Conservation (phyloP, 2,888 invertebrate species). For the Pristionchus arcanus region DNA sequence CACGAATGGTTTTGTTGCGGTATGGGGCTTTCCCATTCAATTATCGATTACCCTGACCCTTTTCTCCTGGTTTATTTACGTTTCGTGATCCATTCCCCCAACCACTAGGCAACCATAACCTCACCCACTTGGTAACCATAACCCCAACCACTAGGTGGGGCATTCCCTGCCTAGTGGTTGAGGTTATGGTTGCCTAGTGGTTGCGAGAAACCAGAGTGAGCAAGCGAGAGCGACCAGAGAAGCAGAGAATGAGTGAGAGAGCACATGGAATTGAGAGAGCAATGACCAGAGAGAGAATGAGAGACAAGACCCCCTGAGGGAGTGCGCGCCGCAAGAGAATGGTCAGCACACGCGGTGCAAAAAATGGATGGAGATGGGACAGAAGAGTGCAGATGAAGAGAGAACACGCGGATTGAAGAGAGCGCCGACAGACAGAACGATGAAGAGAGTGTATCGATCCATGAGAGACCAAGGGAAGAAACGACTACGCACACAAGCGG, state of each 20-base stretch:
- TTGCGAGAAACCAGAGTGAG: too few species aligned
- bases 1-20: too few species aligned
- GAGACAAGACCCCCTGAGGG: conserved; percentile 20
- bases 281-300: not conserved
- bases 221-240: conserved; percentile 32
- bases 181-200: too few species aligned
- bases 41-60: too few species aligned
- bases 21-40: too few species aligned
- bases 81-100: too few species aligned
- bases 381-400: not conserved
- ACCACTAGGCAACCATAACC: too few species aligned
- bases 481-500: conserved; percentile 37
- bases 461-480: not conserved
- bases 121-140: too few species aligned
- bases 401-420: not conserved
- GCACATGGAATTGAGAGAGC: conserved; percentile 22
- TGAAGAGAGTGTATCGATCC: not conserved
- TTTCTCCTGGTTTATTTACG: too few species aligned
- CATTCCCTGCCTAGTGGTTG: too few species aligned
- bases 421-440: not conserved
- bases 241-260: not conserved
- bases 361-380: not conserved
- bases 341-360: conserved; percentile 50
- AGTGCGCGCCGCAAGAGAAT: conserved; percentile 46
- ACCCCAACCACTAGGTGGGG: too few species aligned